Conservation (phyloP, 2,797 vertebrate genomes). For the Oreortyx pictus region DNA sequence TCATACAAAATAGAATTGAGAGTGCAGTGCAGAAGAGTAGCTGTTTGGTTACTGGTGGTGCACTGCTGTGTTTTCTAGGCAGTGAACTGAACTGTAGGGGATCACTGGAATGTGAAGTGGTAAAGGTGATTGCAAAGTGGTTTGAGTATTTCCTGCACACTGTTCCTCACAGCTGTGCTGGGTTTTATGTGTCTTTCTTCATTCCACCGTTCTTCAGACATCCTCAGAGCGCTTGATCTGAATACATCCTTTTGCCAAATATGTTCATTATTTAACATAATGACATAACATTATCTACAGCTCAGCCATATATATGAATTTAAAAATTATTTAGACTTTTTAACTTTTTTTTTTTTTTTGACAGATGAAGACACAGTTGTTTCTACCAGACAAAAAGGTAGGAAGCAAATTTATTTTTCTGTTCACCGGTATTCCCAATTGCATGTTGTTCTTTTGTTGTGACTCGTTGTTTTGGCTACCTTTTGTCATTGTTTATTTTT, state of each 20-base stretch:
- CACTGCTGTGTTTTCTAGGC: not conserved
- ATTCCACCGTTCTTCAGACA: not conserved
- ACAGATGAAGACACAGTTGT: slow-evolving; percentile 83
- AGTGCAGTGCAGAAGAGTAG: not conserved
- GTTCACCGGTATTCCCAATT: not conserved
- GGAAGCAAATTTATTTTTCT: slow-evolving; percentile 50
- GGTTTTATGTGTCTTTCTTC: not conserved
- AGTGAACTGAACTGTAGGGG: not conserved
- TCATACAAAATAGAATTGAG: not conserved
- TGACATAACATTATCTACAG: not conserved
- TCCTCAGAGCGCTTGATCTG: not conserved
- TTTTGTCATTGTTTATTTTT: not conserved
- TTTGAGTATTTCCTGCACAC: not conserved
- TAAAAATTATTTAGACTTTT: not conserved
- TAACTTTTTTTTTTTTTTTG: not conserved
- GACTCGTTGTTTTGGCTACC: not conserved
- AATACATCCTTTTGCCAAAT: not conserved
- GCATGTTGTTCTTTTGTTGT: not conserved
- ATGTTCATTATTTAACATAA: not conserved
- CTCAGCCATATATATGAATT: not conserved
- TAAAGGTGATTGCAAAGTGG: not conserved
- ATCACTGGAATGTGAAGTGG: slow-evolving; percentile 5
- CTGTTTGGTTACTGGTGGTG: not conserved
- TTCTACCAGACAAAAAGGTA: slow-evolving; percentile 81
- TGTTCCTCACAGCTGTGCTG: not conserved